Conservation (phyloP, 2,888 invertebrate genomes). For the Caenorhabditis sulstoni region DNA sequence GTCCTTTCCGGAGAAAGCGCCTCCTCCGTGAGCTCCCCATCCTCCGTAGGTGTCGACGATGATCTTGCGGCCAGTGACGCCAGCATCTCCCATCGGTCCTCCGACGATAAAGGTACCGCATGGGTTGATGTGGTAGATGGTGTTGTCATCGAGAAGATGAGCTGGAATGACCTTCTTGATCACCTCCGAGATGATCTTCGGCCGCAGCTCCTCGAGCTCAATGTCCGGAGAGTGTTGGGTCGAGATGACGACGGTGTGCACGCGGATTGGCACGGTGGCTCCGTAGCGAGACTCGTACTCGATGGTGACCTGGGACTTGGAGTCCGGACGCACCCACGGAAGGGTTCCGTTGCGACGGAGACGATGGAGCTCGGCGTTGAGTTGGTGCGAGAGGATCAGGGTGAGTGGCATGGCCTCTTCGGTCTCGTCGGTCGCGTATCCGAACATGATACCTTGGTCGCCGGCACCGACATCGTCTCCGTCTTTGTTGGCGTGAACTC, state of each 20-base stretch:
- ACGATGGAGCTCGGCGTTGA: slow-evolving; percentile 93
- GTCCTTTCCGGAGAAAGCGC: slow-evolving; percentile 99
- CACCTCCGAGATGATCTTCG: slow-evolving; percentile 83
- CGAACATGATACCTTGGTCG: slow-evolving; percentile 99
- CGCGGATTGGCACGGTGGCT: slow-evolving; percentile 94
- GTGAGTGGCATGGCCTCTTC: slow-evolving; percentile 97
- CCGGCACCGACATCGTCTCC: slow-evolving; percentile 96
- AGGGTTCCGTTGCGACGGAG: slow-evolving; percentile 90
- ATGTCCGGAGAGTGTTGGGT: slow-evolving; percentile 95
- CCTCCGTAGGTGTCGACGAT: slow-evolving; percentile 99
- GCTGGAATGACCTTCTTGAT: slow-evolving; percentile 90
- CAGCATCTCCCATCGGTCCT: slow-evolving; percentile 85
- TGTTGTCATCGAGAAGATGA: slow-evolving; percentile 91
- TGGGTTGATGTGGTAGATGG: slow-evolving; percentile 98
- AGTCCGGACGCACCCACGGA: slow-evolving; percentile 96
- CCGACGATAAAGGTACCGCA: slow-evolving; percentile 96
- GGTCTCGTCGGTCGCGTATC: slow-evolving; percentile 97
- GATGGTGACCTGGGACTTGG: slow-evolving; percentile 96
- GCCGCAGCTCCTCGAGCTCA: slow-evolving; percentile 83
- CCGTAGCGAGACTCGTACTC: slow-evolving; percentile 94
- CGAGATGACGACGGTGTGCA: slow-evolving; percentile 97
- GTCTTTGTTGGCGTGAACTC: slow-evolving; percentile 87
- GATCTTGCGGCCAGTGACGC: slow-evolving; percentile 93
- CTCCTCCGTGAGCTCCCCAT: slow-evolving; percentile 99
- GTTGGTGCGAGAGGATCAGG: slow-evolving; percentile 91